Evolutionary conservation across 2,888 invertebrate genomes (phyloP).

Genomic region (Diaperis boleti): DNA sequence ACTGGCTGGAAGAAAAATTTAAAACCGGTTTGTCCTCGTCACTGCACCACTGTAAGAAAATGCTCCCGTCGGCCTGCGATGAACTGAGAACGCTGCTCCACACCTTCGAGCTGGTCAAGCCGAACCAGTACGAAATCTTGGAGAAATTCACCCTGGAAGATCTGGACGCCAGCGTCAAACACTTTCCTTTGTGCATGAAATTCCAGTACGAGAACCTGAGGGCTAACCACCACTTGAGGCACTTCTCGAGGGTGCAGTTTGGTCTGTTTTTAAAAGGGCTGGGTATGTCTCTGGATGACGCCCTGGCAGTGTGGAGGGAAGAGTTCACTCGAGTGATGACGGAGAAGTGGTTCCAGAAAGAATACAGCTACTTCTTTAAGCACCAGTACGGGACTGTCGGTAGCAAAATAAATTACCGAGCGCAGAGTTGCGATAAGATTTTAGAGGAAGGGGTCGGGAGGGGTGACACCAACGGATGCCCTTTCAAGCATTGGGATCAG

Average conservation of each 20-base stretch:
- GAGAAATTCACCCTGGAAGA: constrained; percentile 34
- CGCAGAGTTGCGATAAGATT: constrained; percentile 44
- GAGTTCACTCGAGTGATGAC: constrained; percentile 48
- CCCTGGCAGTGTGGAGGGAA: constrained; percentile 43
- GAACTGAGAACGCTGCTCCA: not conserved
- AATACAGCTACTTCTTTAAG: constrained; percentile 48
- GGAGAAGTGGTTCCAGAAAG: constrained; percentile 32
- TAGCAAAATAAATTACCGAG: constrained; percentile 39
- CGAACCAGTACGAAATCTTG: not conserved
- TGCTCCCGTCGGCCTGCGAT: constrained; percentile 1
- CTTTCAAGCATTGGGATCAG: constrained; percentile 47
- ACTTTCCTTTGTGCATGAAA: constrained; percentile 50
- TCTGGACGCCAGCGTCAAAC: constrained; percentile 38
- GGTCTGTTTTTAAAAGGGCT: constrained; percentile 91
- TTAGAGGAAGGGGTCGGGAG: constrained; percentile 13
- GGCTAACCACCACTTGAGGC: constrained; percentile 84
- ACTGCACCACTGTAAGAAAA: not conserved
- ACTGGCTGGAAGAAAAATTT: not conserved
- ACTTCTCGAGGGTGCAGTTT: constrained; percentile 90
- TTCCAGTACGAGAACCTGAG: constrained; percentile 39
- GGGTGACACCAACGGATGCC: constrained; percentile 47
- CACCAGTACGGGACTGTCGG: constrained; percentile 51
- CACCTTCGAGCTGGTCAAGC: not conserved
- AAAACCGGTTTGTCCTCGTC: not conserved
- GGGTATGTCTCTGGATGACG: constrained; percentile 45